Evolutionary conservation across 2,797 vertebrate genomes (phyloP), one percentile per base, ranked within the genome.

Genomic region (Melanogrammus aeglefinus): DNA sequence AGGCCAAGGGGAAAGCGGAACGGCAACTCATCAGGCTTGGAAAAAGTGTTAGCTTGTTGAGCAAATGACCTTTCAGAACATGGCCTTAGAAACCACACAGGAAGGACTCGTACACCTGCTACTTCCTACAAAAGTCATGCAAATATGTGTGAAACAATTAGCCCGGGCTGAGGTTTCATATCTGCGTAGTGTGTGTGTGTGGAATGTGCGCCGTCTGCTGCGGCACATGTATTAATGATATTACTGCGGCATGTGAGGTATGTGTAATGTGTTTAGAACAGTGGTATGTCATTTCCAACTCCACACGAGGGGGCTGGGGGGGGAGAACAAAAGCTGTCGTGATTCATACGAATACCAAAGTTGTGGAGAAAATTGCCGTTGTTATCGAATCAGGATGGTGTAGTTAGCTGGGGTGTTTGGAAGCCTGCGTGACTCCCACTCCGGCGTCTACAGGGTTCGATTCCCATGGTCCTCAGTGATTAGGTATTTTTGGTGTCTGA

Each of bases 211-310:
- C 90, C 90, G 82, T 92, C 89, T 91, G 90, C 83, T 74, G 77
- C 12, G 82, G 82, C 92, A 90, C 90, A 91, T 91, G 91, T 78
- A 81, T 77, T 73, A 81, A 78, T 78, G 85, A 86, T 85, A 86
- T 84, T 57, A 84, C 12, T 47, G 84, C 83, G 80, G 83, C 57
- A 10, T 16, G n/a, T 81, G 82, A 81, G 84, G 74, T 72, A 47
- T 75, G 13, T 77, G 6, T 89, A 90, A 91, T 88, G 84, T n/a
- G 36, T 10, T 57, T 57, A n/a, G 21, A n/a, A 10, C 51, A n/a
- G 51, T 8, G 51, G 51, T 57, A 2, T 57, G 51, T 1, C 16
- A 18, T 51, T 51, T 51, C 44, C 13, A 33, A 4, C 44, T 18
- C 18, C 44, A 51, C 44, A 51, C 13, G 13, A 51, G 41, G 41